Evolutionary conservation across 2,888 invertebrate genomes (phyloP), one percentile per base, ranked within the genome.

Genomic region (Pantelozetes paolii): DNA sequence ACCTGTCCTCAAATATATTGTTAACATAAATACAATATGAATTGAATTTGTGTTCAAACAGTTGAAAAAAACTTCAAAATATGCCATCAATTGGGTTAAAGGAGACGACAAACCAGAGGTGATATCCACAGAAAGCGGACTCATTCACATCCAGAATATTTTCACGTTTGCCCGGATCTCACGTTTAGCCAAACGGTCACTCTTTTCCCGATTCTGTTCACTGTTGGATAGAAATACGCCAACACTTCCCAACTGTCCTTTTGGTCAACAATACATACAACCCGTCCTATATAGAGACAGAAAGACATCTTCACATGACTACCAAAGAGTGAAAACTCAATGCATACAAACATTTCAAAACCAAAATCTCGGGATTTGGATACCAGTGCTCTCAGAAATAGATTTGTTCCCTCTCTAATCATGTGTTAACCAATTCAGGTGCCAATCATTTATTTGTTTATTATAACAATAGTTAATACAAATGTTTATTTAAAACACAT

Each of bases 331-430:
- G n/a, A 95, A 94, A 83, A 84, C 86, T 71, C 87, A 88, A 78
- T 84, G 95, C 26, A 88, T 89, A 80, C 86, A 87, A 73, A 90
- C 93, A 70, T 94, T 96, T 84, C 85, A 87, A 76, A 89, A 89
- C 79, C 89, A 90, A 8, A 89, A 90, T 76, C 86, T 93, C 42
- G 96, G 96, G 0, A 86, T 85, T 77, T 96, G 96, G 96, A 87
- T 95, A 72, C 90, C 91, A 80, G 95, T 95, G 81, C 96, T 96
- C 0, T 85, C 91, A 67, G 96, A 96, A 82, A 92, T 94, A 81
- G 94, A 95, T 81, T 89, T 90, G 84, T 95, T 95, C n/a, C n/a
- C n/a, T n/a, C n/a, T n/a, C n/a, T n/a, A n/a, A n/a, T n/a, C n/a
- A n/a, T n/a, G n/a, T n/a, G n/a, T n/a, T n/a, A n/a, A n/a, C n/a